Percentiles rank a stretch among this genome's conserved stretches.
These are phyloP conservation scores for Vanessa atalanta DNA, from an alignment of 1,140 invertebrate species.

Conservation along the genomic window DNA sequence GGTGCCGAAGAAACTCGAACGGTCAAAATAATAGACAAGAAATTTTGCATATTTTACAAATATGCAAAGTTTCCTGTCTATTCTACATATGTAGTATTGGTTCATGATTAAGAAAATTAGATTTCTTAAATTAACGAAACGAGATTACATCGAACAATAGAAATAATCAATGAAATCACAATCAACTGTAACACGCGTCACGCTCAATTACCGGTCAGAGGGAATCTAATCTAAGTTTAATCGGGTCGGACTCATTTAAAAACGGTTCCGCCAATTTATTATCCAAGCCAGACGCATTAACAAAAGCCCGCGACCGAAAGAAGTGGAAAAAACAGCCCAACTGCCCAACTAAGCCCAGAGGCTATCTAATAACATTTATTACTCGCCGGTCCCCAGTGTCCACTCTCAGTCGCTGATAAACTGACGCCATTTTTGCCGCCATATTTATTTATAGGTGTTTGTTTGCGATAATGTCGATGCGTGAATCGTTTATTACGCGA, in stretches of 20 bases:
- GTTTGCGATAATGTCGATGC: constrained; percentile 68
- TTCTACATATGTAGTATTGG: too few relatives aligned
- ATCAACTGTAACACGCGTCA: constrained; percentile 20
- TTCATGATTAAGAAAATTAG: too few relatives aligned
- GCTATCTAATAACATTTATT: constrained; percentile 81
- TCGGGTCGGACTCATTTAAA: constrained; percentile 64
- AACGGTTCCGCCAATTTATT: constrained; percentile 72
- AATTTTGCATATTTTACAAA: too few relatives aligned
- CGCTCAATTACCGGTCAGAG: constrained; percentile 40
- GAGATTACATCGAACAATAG: too few relatives aligned
- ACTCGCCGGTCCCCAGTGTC: constrained; percentile 71
- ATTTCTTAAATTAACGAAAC: too few relatives aligned
- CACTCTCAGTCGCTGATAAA: constrained; percentile 77
- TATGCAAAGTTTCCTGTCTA: too few relatives aligned
- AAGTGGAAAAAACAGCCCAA: constrained; percentile 71
- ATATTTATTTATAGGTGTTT: constrained; percentile 78
- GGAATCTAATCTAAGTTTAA: constrained; percentile 53
- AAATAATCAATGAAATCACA: constrained; percentile 9
- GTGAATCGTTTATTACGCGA: constrained; percentile 60
- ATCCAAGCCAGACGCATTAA: constrained; percentile 75
- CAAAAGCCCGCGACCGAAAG: constrained; percentile 68
- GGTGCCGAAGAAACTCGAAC: too few relatives aligned
- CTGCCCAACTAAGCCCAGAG: constrained; percentile 76
- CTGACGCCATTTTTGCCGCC: constrained; percentile 77
- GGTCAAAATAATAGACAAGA: too few relatives aligned